phyloP scores from a whole-genome alignment of 2,113 vertebrate genomes.

The Saguinus midas region DNA sequence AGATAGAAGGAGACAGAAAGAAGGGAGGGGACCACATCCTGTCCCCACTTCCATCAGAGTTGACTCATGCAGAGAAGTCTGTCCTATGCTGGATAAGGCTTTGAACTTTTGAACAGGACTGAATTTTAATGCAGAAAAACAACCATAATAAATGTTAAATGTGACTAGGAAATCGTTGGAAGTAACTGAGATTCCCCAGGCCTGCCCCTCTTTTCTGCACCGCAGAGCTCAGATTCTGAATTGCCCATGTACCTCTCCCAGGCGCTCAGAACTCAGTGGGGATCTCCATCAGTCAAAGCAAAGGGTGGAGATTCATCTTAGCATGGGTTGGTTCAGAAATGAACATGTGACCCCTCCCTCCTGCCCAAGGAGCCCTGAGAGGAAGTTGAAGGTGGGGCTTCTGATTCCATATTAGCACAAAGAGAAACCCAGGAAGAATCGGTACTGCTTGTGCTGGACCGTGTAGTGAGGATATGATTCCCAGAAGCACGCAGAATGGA shows the following conservation, averaged over 20 bases:
- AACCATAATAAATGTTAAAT: not conserved
- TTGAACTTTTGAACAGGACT: not conserved
- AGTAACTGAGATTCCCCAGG: not conserved
- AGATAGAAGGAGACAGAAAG: not conserved
- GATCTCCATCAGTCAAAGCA: not conserved
- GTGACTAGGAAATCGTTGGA: not conserved
- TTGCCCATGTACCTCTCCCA: not conserved
- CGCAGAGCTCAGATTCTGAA: not conserved
- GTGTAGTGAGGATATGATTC: accelerated
- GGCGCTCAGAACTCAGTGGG: not conserved
- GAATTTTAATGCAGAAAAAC: not conserved
- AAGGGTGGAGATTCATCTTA: not conserved
- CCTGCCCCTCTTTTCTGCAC: not conserved
- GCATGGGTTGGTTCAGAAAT: not conserved
- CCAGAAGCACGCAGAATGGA: not conserved
- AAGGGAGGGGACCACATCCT: not conserved
- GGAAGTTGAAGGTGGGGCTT: not conserved
- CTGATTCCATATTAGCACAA: not conserved
- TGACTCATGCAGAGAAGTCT: not conserved
- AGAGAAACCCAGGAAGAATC: not conserved
- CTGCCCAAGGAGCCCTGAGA: not conserved
- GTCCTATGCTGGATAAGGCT: not conserved
- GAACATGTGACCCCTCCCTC: not conserved
- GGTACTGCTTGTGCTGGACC: not conserved
- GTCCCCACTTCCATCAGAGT: not conserved